These are phyloP conservation scores for Actinostola sp. DNA, from an alignment of 92 coral and sea anemone species.

Conservation along the genomic window DNA sequence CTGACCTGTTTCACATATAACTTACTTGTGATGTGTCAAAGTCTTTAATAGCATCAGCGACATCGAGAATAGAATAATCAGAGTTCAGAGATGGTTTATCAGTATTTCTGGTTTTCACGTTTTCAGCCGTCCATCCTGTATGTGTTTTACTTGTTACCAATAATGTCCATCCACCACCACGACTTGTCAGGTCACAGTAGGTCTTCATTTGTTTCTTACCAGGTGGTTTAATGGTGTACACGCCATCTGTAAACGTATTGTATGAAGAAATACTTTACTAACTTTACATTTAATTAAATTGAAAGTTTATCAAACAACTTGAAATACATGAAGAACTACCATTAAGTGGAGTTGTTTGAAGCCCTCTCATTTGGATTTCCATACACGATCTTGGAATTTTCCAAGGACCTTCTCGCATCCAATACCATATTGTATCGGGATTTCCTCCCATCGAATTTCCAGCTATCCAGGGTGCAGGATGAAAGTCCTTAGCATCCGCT, in stretches of 20 bases:
- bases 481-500: constrained; percentile 26
- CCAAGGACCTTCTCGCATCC: constrained; percentile 75
- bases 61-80: constrained; percentile 62
- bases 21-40: constrained; percentile 59
- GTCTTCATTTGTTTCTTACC: constrained; percentile 66
- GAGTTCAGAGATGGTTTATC: constrained; percentile 44
- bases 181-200: constrained; percentile 65
- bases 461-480: constrained; percentile 75
- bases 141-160: constrained; percentile 62
- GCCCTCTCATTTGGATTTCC: constrained; percentile 2
- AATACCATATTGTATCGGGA: constrained; percentile 70
- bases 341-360: not conserved
- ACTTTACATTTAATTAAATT: no score
- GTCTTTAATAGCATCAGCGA: constrained; percentile 62
- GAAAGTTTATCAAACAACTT: not conserved
- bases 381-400: constrained; percentile 50
- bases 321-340: not conserved
- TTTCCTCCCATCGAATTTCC: constrained; percentile 38
- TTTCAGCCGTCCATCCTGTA: constrained; percentile 57
- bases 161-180: constrained; percentile 80
- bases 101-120: constrained; percentile 54
- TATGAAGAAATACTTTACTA: not conserved
- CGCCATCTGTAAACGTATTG: constrained; percentile 47
- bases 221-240: constrained; percentile 63
- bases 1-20: not conserved